Evolutionary conservation across 2,888 invertebrate species (phyloP).

Genomic region (Ferrisia virgata): DNA sequence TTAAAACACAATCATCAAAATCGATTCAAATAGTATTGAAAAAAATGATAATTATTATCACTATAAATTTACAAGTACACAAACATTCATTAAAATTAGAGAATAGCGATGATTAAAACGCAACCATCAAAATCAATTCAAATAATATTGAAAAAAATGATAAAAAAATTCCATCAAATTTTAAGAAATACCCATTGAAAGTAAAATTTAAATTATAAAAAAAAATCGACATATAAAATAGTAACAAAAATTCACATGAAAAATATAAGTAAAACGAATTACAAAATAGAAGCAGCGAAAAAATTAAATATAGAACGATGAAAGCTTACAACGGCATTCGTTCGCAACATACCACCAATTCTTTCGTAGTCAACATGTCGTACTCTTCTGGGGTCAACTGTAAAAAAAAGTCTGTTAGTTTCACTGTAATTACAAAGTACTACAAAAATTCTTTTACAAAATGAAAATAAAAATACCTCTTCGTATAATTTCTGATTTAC

Average conservation of each 20-base stretch:
- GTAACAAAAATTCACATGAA: not conserved
- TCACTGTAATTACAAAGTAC: no score
- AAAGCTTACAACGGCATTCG: not conserved
- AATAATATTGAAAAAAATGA: not conserved
- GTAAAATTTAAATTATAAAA: not conserved
- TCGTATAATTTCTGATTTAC: not conserved
- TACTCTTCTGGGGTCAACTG: not conserved
- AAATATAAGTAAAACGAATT: not conserved
- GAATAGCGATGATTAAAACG: not conserved
- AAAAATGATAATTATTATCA: no score
- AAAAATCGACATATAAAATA: not conserved
- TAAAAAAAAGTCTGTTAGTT: not conserved
- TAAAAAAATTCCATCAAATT: not conserved
- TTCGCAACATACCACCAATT: not conserved
- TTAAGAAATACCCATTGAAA: not conserved
- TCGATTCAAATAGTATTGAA: no score
- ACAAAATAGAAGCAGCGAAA: not conserved
- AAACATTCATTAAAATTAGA: not conserved
- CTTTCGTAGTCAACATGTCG: not conserved
- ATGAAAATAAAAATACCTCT: not conserved
- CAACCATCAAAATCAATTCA: no score
- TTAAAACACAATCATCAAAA: no score
- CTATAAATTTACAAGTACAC: not conserved
- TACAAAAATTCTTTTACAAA: no score
- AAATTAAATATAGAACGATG: not conserved